Evolutionary conservation across 2,113 vertebrate genomes (phyloP).

Genomic region (Neopipo cinnamomea): DNA sequence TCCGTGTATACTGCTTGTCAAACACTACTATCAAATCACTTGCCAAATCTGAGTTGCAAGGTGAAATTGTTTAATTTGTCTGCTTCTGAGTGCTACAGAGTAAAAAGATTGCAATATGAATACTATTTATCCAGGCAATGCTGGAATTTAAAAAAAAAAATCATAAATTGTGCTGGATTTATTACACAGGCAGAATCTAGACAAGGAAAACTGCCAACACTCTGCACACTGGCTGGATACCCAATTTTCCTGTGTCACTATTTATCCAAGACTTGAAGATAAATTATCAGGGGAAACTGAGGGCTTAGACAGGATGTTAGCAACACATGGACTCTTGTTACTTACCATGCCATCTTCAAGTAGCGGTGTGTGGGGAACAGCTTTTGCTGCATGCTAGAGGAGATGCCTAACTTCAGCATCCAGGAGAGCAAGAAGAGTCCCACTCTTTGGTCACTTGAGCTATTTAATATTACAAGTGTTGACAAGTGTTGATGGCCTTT

Average conservation of each 20-base stretch:
- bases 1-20: neutral
- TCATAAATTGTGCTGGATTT: neutral
- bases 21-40: fast-evolving
- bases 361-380: neutral
- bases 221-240: neutral
- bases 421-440: neutral
- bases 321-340: neutral
- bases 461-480: neutral
- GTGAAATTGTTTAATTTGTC: neutral
- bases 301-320: neutral
- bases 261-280: neutral
- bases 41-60: neutral
- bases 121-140: neutral
- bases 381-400: fast-evolving
- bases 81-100: neutral
- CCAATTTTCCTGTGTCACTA: neutral
- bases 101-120: neutral
- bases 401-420: neutral
- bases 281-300: neutral
- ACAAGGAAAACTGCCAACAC: neutral
- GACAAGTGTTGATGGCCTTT: neutral
- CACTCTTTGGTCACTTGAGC: neutral
- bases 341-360: neutral
- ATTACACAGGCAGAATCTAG: neutral
- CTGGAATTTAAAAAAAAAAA: neutral